Evolutionary conservation across 2,888 invertebrate species (phyloP), one percentile per base, ranked within the genome.

Genomic region (Arge pagana): DNA sequence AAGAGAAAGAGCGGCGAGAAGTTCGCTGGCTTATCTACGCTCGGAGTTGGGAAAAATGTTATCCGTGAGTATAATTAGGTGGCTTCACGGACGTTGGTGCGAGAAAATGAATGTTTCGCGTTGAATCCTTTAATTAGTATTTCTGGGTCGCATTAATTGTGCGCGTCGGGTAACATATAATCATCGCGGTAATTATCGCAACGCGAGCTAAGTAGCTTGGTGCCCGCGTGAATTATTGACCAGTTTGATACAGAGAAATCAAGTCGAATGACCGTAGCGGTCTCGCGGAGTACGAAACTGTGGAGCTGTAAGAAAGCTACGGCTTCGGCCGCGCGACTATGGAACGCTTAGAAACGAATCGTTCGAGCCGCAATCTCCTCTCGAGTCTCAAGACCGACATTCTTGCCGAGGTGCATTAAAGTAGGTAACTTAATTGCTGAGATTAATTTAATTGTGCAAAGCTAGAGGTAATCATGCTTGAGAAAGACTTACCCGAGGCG

Each of bases 371-470:
- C n/a, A n/a, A n/a, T n/a, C n/a, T n/a, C n/a, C n/a, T n/a, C n/a
- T n/a, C n/a, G n/a, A n/a, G n/a, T n/a, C 18, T 21, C 45, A 35
- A 42, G 42, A 42, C 45, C 45, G 45, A 23, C 45, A 45, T 45
- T 45, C 45, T 45, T 45, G 33, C 26, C 45, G 33, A 31, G 45
- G 45, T 45, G 45, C 33, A 45, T 30, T 45, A 45, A 58, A 68
- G 66, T 64, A 72, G 71, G 70, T 72, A 71, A 70, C 71, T 74
- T 73, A 72, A 74, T 74, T 71, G 72, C 73, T 62, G 66, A 72
- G 68, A 73, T 74, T 72, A 73, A 72, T 62, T 71, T 70, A 71
- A 72, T 73, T 71, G 71, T 69, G 68, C 65, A 65, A 67, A 67
- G 65, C 61, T 66, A 62, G 68, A 63, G 70, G 72, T 72, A 71